phyloP scores from a whole-genome alignment of 2,113 vertebrate species.

The Cryptomyrus ogoouensis region DNA sequence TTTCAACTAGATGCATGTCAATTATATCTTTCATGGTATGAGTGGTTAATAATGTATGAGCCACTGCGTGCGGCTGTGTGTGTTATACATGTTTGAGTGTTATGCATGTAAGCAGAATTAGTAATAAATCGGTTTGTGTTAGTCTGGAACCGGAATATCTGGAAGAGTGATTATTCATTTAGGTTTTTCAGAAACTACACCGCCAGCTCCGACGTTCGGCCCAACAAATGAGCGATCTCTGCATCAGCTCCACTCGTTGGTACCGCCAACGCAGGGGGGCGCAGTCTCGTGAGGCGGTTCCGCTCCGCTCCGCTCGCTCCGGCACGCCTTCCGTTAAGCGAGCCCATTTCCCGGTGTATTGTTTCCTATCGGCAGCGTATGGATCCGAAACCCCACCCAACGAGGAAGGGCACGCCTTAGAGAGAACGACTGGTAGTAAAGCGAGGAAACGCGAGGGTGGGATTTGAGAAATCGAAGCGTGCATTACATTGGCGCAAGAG shows the following conservation, averaged over 20 bases:
- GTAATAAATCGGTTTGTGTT: background rate
- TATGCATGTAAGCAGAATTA: background rate
- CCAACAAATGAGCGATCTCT: background rate
- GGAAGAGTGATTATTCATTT: background rate
- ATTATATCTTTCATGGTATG: background rate
- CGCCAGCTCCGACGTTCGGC: background rate
- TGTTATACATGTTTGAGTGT: background rate
- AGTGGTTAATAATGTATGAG: background rate
- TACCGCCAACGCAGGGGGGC: constrained; percentile 21
- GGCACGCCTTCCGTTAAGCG: constrained; percentile 14
- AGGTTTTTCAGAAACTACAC: background rate
- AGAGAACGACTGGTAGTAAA: constrained; percentile 17
- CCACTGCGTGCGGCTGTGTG: background rate
- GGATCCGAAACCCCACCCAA: constrained; percentile 47
- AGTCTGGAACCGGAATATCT: background rate
- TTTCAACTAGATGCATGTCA: background rate
- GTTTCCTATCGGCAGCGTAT: constrained; percentile 44
- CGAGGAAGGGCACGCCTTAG: constrained; percentile 36
- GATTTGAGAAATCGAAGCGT: background rate
- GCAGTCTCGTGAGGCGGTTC: background rate
- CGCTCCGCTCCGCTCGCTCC: background rate
- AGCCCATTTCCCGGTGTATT: constrained; percentile 31
- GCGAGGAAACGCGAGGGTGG: background rate
- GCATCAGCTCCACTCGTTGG: background rate
- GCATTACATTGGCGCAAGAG: too few species aligned